Conservation (phyloP, 2,113 vertebrate species). For the Equus przewalskii region DNA sequence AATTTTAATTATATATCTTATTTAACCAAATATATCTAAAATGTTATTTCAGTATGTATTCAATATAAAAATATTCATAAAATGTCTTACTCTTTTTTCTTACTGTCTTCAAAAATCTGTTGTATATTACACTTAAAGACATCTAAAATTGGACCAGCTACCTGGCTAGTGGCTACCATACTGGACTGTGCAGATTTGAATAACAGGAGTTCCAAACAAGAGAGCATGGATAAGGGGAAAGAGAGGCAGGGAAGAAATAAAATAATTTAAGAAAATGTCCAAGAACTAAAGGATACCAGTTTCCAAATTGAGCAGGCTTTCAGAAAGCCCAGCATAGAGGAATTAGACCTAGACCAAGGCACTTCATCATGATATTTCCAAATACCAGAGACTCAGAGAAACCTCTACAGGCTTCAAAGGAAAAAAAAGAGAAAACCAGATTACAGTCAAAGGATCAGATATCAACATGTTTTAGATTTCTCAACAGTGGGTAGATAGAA, state of each 20-base stretch:
- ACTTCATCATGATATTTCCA: slow-evolving; percentile 36
- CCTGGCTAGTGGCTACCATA: neutral
- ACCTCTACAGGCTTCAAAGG: neutral
- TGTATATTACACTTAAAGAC: neutral
- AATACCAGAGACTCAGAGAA: neutral
- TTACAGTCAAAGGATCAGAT: slow-evolving; percentile 27
- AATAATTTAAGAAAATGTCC: neutral
- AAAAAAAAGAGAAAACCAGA: neutral
- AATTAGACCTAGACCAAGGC: neutral
- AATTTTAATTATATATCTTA: neutral
- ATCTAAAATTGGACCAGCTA: neutral
- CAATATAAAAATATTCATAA: neutral
- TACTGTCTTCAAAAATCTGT: neutral
- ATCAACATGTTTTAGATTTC: slow-evolving; percentile 24
- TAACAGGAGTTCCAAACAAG: neutral
- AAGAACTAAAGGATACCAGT: neutral
- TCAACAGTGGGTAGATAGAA: neutral
- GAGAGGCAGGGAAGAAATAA: neutral
- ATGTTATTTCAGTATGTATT: neutral
- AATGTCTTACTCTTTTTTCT: neutral
- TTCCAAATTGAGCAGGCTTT: slow-evolving; percentile 2
- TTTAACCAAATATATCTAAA: neutral
- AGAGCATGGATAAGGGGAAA: neutral
- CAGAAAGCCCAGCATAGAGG: neutral
- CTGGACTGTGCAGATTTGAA: neutral